Base-by-base conservation (phyloP, 1,140 invertebrate species). In the Hypsibius dujardini region DNA sequence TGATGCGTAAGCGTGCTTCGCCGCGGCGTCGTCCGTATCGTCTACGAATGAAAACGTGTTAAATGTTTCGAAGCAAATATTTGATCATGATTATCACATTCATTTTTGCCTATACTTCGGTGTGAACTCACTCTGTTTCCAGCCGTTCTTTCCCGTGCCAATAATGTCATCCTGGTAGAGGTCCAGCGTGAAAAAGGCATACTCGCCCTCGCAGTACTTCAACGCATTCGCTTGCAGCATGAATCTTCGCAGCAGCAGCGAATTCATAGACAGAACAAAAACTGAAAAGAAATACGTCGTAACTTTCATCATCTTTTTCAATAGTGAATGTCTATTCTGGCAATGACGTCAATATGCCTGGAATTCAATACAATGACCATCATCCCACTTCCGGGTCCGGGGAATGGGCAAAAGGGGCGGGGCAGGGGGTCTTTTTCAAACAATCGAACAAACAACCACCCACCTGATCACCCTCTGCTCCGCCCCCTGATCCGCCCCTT, bases 171-270 rank as follows among this genome's bases (percentile, higher is more conserved):
- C 42, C 42, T 15, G 12, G 62, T 67, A 67, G 3, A 67, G 62
- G 45, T 67, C 62, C 3, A 67, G 62, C 12, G 62, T 42, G 42
- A 67, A 12, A 67, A 67, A 67, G 62, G 62, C 62, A 42, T 67
- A 67, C 42, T 67, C 62, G 12, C 62, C 62, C 45, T 67, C 62
- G 62, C 62, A 67, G 12, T 15, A 15, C 45, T 45, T 45, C 42
- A 67, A 67, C 12, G 12, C 12, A 67, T 42, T 67, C 62, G 62
- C 62, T 67, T 12, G 12, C 12, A 67, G 7, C 62, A 67, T 67
- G 45, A 67, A 67, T 42, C 42, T 67, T 67, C 62, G 62, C 12
- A 67, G 62, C 62, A 67, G 45, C 42, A 42, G 12, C 42, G 62
- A 67, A 42, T 67, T 45, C 62, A 67, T 12, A 12, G 62, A 67